Percentiles rank a stretch among this genome's conserved stretches.
phyloP scores from a whole-genome alignment of 23 tunicate species.

The Styela plicata region DNA sequence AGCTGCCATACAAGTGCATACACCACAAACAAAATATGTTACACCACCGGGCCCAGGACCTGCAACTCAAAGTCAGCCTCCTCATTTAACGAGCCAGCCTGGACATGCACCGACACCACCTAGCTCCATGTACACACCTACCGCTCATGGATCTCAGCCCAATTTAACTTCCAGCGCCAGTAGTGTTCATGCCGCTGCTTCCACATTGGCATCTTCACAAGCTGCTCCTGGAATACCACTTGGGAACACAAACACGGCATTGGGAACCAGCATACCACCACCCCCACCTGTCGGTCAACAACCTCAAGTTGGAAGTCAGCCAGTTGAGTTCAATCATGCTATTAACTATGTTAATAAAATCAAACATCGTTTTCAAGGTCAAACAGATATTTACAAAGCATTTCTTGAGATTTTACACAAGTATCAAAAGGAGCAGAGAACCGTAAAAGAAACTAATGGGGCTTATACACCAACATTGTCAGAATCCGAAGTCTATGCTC shows the following conservation, averaged over 20 bases:
- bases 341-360: constrained; percentile 94
- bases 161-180: neutral
- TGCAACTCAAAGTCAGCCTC: constrained; percentile 43
- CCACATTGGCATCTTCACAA: constrained; percentile 1
- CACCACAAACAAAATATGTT: constrained; percentile 81
- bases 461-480: constrained; percentile 79
- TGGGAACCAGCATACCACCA: constrained; percentile 17
- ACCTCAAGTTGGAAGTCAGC: constrained; percentile 78
- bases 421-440: constrained; percentile 88
- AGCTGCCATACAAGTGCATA: constrained; percentile 50
- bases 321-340: constrained; percentile 97
- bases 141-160: neutral
- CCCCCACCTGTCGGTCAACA: constrained; percentile 19
- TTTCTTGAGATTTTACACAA: constrained; percentile 92
- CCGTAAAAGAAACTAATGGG: constrained; percentile 84
- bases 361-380: constrained; percentile 70
- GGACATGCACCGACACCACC: constrained; percentile 17
- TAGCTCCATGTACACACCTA: constrained; percentile 25
- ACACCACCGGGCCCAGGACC: constrained; percentile 62
- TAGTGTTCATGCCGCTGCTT: constrained; percentile 3
- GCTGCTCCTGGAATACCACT: neutral
- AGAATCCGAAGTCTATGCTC: constrained; percentile 93
- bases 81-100: constrained; percentile 27
- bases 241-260: constrained; percentile 57
- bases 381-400: constrained; percentile 92